Evolutionary conservation across 2,797 vertebrate species (phyloP), one percentile per base, ranked within the genome.

Genomic region (Chromis chromis): DNA sequence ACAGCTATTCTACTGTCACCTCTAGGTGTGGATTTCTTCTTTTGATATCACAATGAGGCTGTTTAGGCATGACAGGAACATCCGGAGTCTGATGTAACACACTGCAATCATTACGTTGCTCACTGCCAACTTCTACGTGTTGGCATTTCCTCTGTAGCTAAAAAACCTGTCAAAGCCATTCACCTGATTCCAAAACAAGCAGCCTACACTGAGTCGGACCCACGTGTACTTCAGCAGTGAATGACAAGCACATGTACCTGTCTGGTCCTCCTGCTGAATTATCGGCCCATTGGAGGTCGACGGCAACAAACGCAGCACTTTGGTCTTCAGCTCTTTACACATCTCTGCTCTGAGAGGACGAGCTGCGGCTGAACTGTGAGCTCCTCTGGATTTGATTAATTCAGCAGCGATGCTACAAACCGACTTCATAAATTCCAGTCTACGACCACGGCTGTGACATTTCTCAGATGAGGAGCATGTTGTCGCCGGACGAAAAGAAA

Each of bases 261-360:
- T 64, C 0, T 36, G 79, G 9, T 42, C 67, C 28, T 70, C 86
- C 33, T 21, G 39, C 0, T 36, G 71, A 1, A 61, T 33, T 1
- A 64, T 67, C 27, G 80, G 90, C 6, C 90, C 90, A 17, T 85
- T 88, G 19, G 49, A 16, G 25, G 54, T 71, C 53, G 65, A 76
- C 10, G 86, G 78, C 0, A 53, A 24, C 46, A 95, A 70, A 31
- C 77, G 87, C 78, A 96, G 63, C 27, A 96, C 79, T 74, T 87
- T 92, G 4, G 91, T 91, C 78, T 91, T 93, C 3, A 91, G 85
- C 53, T 93, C 93, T 79, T 94, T 93, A 33, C 91, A 92, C 93
- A 94, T 94, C 0, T 69, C 61, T 28, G n/a, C 61, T 42, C 36
- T 33, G 50, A 27, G 63, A 19, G 14, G 48, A 27, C 22, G 54